Evolutionary conservation across 2,888 invertebrate genomes (phyloP).

Genomic region (Agrotis exclamationis): DNA sequence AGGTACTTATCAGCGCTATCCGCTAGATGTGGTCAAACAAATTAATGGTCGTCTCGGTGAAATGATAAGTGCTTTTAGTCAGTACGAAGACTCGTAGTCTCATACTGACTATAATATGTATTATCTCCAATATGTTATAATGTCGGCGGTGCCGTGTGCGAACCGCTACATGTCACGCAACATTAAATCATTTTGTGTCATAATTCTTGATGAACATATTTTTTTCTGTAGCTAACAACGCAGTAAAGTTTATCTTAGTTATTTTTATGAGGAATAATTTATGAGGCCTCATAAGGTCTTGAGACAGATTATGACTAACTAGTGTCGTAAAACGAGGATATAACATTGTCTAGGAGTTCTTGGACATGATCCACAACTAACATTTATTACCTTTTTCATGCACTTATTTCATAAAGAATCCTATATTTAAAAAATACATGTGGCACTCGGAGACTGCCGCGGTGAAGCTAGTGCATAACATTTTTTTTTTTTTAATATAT

Average conservation of each 20-base stretch:
- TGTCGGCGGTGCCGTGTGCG: no score
- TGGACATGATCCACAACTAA: slow-evolving; percentile 3
- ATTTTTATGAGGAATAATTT: slow-evolving; percentile 48
- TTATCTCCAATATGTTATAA: no score
- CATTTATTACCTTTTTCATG: background rate
- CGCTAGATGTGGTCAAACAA: no score
- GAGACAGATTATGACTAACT: slow-evolving; percentile 35
- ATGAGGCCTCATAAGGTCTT: slow-evolving; percentile 37
- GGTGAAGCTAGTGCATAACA: no score
- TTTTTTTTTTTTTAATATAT: no score
- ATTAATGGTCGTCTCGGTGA: no score
- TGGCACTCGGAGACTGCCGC: no score
- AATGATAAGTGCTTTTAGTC: no score
- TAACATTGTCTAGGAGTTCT: background rate
- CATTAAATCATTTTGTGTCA: background rate
- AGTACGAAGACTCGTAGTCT: no score
- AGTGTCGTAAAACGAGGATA: slow-evolving; percentile 35
- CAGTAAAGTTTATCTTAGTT: slow-evolving; percentile 20
- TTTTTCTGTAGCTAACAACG: slow-evolving; percentile 26
- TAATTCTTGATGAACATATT: background rate
- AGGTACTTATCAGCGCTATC: no score
- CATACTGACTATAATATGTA: no score
- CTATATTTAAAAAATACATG: no score
- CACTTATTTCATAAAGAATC: background rate
- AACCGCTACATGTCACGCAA: background rate